Evolutionary conservation across 2,113 vertebrate genomes (phyloP).

Genomic region (Vulpes ferrilata): DNA sequence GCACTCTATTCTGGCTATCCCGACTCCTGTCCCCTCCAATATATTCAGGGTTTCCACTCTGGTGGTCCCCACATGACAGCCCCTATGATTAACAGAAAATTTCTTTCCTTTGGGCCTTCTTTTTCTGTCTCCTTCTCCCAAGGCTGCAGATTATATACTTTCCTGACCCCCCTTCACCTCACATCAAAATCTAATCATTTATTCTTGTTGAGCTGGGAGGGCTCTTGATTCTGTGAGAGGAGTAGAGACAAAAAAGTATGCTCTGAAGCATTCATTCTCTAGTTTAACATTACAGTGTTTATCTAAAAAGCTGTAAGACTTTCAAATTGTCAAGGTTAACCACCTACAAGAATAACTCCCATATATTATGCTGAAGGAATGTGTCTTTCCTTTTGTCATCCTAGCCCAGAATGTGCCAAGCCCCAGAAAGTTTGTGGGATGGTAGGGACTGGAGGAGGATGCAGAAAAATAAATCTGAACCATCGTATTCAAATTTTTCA

Average conservation of each 20-base stretch:
- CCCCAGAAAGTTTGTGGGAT: not conserved
- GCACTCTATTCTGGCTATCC: not conserved
- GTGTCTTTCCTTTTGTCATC: not conserved
- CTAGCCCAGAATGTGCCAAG: not conserved
- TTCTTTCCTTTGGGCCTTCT: not conserved
- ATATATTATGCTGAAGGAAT: not conserved
- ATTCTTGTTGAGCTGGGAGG: not conserved
- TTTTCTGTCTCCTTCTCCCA: not conserved
- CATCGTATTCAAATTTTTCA: too few relatives aligned
- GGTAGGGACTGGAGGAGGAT: not conserved
- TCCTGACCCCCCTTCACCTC: not conserved
- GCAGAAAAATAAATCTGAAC: not conserved
- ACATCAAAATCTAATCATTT: not conserved
- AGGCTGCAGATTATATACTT: not conserved
- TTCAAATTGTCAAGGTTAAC: not conserved
- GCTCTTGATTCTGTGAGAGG: not conserved
- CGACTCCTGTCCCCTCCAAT: not conserved
- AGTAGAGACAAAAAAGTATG: not conserved
- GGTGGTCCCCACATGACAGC: not conserved
- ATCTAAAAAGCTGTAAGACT: not conserved
- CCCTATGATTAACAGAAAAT: slow-evolving; percentile 6
- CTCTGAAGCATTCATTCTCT: not conserved
- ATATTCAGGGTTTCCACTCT: not conserved
- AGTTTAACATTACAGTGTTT: not conserved
- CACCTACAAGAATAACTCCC: not conserved